A percentile compares a stretch with the other conserved stretches of the same genome.
Evolutionary conservation across 1,140 invertebrate species (phyloP).

Genomic region (Drosophila sproati): DNA sequence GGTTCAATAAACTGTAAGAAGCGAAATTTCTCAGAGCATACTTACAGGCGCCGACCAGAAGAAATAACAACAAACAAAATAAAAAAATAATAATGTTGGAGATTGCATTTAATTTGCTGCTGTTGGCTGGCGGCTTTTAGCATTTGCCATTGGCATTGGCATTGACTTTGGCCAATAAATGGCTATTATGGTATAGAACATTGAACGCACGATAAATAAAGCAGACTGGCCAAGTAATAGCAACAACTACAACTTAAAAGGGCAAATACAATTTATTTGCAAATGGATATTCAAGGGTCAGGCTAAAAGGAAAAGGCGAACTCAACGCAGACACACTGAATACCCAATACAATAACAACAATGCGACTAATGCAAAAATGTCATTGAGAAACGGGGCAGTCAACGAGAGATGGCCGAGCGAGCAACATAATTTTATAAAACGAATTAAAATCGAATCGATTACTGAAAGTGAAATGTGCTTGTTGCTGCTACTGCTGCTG

Average conservation of each 20-base stretch:
- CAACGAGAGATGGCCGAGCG: conserved; percentile 10
- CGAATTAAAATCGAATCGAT: conserved; percentile 57
- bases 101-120: conserved; percentile 64
- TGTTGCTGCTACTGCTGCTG: no score
- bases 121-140: conserved; percentile 26
- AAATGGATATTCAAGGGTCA: conserved; percentile 82
- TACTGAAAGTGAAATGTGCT: conserved; percentile 58
- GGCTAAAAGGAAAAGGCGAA: conserved; percentile 30
- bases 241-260: conserved; percentile 41
- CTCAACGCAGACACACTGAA: conserved; percentile 29
- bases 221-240: conserved; percentile 19
- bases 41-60: conserved; percentile 49
- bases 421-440: conserved; percentile 28
- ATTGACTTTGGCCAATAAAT: conserved; percentile 59
- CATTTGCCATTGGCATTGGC: conserved; percentile 21
- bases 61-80: neutral
- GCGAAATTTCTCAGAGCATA: conserved; percentile 52
- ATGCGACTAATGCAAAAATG: conserved; percentile 53
- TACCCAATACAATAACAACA: conserved; percentile 11
- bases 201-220: conserved; percentile 72
- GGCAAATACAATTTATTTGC: conserved; percentile 79
- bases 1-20: conserved; percentile 74
- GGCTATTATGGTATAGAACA: conserved; percentile 73
- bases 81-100: conserved; percentile 38
- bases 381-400: conserved; percentile 34